Percentiles rank a stretch among this genome's conserved stretches.
Evolutionary conservation across 1,140 invertebrate genomes (phyloP).

Genomic region (Drosophila oshimai): DNA sequence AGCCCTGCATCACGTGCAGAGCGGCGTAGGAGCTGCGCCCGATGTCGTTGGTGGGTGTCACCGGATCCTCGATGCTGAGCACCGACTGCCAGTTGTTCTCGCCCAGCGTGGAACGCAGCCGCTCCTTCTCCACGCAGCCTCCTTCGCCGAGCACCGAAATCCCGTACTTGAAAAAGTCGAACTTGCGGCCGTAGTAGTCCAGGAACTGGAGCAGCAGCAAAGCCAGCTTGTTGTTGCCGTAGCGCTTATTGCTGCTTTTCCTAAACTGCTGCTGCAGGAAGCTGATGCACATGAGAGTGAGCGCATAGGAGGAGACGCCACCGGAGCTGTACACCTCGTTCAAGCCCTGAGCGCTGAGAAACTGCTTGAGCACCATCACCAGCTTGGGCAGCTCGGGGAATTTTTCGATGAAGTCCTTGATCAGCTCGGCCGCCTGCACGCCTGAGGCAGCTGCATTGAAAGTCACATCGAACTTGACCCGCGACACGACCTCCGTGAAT

Average conservation of each 20-base stretch:
- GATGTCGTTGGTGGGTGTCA: slow-evolving; percentile 60
- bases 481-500: slow-evolving; percentile 50
- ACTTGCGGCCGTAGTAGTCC: slow-evolving; percentile 62
- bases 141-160: slow-evolving; percentile 36
- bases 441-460: slow-evolving; percentile 48
- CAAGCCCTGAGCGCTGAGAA: slow-evolving; percentile 33
- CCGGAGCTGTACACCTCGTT: slow-evolving; percentile 56
- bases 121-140: slow-evolving; percentile 38
- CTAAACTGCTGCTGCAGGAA: slow-evolving; percentile 52
- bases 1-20: slow-evolving; percentile 42
- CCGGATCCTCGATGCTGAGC: slow-evolving; percentile 58
- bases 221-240: slow-evolving; percentile 37
- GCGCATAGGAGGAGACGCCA: slow-evolving; percentile 53
- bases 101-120: slow-evolving; percentile 8
- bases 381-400: slow-evolving; percentile 55
- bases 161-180: slow-evolving; percentile 51
- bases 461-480: slow-evolving; percentile 56
- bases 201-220: slow-evolving; percentile 54
- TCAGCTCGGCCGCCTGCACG: slow-evolving; percentile 50
- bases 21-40: slow-evolving; percentile 55
- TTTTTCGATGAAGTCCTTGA: slow-evolving; percentile 33
- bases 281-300: slow-evolving; percentile 57
- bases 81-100: slow-evolving; percentile 43
- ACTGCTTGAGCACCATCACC: slow-evolving; percentile 60
- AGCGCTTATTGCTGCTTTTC: neutral